Evolutionary conservation across 2,888 invertebrate species (phyloP).

Genomic region (Dolichomitus sp.): DNA sequence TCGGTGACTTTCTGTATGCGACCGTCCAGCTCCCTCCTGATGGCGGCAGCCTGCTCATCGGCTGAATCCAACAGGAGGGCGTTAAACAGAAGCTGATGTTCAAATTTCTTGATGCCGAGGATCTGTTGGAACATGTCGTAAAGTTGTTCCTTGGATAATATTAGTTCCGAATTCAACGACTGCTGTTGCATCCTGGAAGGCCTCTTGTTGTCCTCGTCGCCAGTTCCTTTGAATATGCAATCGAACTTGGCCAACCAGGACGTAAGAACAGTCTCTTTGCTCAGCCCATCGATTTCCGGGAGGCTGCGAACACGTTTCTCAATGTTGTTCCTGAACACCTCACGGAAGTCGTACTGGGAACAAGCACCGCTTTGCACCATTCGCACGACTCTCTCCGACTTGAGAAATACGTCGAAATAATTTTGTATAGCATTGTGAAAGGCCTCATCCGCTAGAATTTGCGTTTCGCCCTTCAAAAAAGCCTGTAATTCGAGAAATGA

Average conservation of each 20-base stretch:
- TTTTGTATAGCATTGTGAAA: constrained; percentile 99
- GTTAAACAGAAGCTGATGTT: constrained; percentile 99
- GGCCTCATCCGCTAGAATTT: constrained; percentile 98
- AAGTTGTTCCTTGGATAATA: constrained; percentile 99
- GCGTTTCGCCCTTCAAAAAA: constrained; percentile 99
- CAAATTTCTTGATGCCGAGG: constrained; percentile 99
- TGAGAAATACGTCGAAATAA: constrained; percentile 98
- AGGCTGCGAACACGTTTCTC: constrained; percentile 99
- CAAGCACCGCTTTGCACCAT: constrained; percentile 99
- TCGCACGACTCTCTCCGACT: constrained; percentile 97
- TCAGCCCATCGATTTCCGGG: constrained; percentile 99
- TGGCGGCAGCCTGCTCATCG: constrained; percentile 99
- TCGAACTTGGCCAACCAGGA: constrained; percentile 99
- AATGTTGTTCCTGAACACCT: constrained; percentile 99
- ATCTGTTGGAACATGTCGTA: constrained; percentile 99
- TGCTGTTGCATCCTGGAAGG: constrained; percentile 96
- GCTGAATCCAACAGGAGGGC: constrained; percentile 99
- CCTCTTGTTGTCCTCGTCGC: constrained; percentile 95
- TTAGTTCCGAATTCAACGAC: constrained; percentile 96
- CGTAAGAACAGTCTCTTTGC: constrained; percentile 99
- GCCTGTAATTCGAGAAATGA: constrained; percentile 87
- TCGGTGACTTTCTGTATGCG: constrained; percentile 98
- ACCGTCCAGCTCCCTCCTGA: constrained; percentile 99
- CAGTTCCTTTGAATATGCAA: constrained; percentile 97
- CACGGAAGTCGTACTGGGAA: constrained; percentile 99